phyloP scores from a whole-genome alignment of 2,888 invertebrate genomes.

The Mesorhabditis spiculigera region DNA sequence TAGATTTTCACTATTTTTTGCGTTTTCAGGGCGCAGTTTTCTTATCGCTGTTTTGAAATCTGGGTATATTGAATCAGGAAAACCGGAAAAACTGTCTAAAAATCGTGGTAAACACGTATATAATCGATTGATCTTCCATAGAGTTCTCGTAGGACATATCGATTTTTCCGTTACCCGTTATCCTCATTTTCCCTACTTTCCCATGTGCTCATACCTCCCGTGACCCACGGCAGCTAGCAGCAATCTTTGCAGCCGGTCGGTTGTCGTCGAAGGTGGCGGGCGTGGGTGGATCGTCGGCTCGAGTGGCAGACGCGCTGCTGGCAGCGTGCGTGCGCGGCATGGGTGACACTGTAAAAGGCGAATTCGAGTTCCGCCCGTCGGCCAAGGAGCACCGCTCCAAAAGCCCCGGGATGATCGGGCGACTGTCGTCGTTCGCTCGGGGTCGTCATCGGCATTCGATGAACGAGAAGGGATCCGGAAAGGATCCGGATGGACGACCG shows the following conservation, averaged over 20 bases:
- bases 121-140: no score
- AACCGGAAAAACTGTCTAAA: no score
- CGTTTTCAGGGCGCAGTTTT: no score
- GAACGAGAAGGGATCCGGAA: constrained; percentile 34
- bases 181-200: background rate
- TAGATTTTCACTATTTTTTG: no score
- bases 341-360: constrained; percentile 13
- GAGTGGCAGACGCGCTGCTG: constrained; percentile 48
- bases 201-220: no score
- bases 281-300: constrained; percentile 30
- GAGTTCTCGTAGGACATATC: no score
- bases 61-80: no score
- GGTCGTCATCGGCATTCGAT: constrained; percentile 48
- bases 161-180: no score
- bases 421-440: constrained; percentile 51
- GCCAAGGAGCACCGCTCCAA: constrained; percentile 43
- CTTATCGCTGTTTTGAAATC: no score
- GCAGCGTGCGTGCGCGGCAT: constrained; percentile 38
- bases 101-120: no score
- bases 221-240: constrained; percentile 4
- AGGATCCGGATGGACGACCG: constrained; percentile 13
- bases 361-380: constrained; percentile 54
- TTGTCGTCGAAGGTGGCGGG: no score
- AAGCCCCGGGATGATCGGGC: constrained; percentile 54
- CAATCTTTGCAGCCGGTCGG: constrained; percentile 18